Conservation (phyloP, 2,113 vertebrate species). For the Syrrhaptes paradoxus region DNA sequence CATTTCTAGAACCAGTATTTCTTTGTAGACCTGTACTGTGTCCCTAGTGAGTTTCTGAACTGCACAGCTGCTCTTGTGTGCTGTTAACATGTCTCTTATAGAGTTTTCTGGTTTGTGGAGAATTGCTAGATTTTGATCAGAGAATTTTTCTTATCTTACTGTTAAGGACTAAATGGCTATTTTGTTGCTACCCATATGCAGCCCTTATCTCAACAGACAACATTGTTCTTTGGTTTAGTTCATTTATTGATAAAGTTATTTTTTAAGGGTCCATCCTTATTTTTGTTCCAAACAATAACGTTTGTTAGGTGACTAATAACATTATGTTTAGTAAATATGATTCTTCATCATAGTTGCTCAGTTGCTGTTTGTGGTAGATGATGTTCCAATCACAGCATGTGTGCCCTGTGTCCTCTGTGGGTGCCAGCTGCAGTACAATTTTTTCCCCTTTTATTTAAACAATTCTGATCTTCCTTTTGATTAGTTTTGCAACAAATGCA, state of each 20-base stretch:
- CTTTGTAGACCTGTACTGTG: background rate
- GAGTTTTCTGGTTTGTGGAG: background rate
- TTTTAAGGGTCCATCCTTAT: background rate
- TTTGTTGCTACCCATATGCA: background rate
- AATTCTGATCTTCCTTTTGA: background rate
- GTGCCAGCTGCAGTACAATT: background rate
- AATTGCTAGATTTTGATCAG: background rate
- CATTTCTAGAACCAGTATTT: background rate
- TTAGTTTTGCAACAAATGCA: background rate
- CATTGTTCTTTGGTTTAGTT: rapidly evolving
- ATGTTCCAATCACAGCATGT: background rate
- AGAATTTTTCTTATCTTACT: background rate
- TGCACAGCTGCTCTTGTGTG: background rate
- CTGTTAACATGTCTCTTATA: background rate
- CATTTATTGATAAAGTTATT: background rate
- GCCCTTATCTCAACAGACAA: background rate
- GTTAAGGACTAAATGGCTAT: background rate
- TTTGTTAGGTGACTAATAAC: background rate
- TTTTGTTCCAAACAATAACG: background rate
- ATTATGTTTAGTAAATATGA: background rate
- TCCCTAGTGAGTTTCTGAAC: background rate
- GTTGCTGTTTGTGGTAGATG: background rate
- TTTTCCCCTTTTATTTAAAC: background rate
- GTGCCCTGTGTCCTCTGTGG: background rate
- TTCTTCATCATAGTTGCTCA: background rate